phyloP scores from a whole-genome alignment of 2,797 vertebrate genomes.

The Parauchenoglanis punctatus region DNA sequence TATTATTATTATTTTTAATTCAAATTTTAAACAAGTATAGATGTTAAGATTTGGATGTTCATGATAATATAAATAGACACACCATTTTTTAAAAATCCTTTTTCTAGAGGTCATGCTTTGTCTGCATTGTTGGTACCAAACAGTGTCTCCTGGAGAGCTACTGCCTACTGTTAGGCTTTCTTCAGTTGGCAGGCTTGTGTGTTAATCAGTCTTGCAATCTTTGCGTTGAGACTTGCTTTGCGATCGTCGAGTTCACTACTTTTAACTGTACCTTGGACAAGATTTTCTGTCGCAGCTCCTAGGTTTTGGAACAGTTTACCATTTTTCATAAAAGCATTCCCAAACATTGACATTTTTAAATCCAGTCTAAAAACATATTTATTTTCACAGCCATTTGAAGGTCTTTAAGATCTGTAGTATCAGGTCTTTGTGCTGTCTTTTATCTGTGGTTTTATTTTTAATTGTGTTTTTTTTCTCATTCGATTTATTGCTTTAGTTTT shows the following conservation, averaged over 20 bases:
- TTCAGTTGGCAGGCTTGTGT: neutral
- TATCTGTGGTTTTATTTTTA: neutral
- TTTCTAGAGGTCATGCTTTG: neutral
- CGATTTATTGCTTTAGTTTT: neutral
- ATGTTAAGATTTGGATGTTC: neutral
- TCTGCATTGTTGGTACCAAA: neutral
- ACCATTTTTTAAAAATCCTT: neutral
- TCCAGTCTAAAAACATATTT: neutral
- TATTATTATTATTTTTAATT: neutral
- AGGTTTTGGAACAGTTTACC: neutral
- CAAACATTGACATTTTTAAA: neutral
- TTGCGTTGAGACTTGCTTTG: neutral
- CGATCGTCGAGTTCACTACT: neutral
- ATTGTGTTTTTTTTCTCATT: neutral
- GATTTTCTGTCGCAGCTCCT: neutral
- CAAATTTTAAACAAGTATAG: neutral
- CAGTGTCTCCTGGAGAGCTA: neutral
- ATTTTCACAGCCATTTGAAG: neutral
- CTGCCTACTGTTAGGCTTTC: neutral
- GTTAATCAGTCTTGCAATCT: neutral
- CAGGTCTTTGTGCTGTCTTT: neutral
- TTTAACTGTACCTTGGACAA: neutral
- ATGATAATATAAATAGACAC: neutral
- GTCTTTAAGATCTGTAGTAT: neutral
- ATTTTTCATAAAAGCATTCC: neutral